phyloP scores from a whole-genome alignment of 2,888 invertebrate genomes.

The Crocallis elinguaria region DNA sequence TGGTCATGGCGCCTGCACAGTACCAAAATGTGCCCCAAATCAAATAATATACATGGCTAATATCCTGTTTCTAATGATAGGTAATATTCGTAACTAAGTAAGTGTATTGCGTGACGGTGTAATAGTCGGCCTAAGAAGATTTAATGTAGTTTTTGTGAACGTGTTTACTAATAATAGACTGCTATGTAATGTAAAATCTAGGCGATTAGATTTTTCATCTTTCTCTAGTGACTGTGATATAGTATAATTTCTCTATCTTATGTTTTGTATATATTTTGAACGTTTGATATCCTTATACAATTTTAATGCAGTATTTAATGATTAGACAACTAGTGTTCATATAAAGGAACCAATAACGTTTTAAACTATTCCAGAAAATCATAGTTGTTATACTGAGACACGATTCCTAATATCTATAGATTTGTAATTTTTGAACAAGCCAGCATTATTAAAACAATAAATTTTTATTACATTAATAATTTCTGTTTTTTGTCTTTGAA shows the following conservation, averaged over 20 bases:
- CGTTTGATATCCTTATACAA: slow-evolving; percentile 83
- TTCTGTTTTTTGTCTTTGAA: not conserved
- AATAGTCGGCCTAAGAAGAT: slow-evolving; percentile 50
- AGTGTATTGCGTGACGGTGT: slow-evolving; percentile 46
- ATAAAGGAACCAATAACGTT: slow-evolving; percentile 43
- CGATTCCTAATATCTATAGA: slow-evolving; percentile 57
- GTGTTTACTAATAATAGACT: slow-evolving; percentile 67
- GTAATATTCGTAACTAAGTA: not conserved
- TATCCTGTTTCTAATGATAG: no score
- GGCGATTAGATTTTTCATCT: slow-evolving; percentile 68
- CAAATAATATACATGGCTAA: no score
- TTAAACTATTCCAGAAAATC: slow-evolving; percentile 36
- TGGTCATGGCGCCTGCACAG: no score
- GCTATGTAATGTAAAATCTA: slow-evolving; percentile 65
- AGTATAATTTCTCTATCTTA: slow-evolving; percentile 76
- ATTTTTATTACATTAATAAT: slow-evolving; percentile 49
- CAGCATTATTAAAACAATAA: slow-evolving; percentile 63
- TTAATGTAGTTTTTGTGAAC: slow-evolving; percentile 54
- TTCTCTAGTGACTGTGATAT: slow-evolving; percentile 84
- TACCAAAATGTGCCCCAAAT: no score
- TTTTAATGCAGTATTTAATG: slow-evolving; percentile 75
- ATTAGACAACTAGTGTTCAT: slow-evolving; percentile 34
- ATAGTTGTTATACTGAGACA: slow-evolving; percentile 50
- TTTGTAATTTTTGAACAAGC: slow-evolving; percentile 59
- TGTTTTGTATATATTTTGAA: slow-evolving; percentile 77